Evolutionary conservation across 2,113 vertebrate genomes (phyloP), one percentile per base, ranked within the genome.

Genomic region (Microcebus jonahi): DNA sequence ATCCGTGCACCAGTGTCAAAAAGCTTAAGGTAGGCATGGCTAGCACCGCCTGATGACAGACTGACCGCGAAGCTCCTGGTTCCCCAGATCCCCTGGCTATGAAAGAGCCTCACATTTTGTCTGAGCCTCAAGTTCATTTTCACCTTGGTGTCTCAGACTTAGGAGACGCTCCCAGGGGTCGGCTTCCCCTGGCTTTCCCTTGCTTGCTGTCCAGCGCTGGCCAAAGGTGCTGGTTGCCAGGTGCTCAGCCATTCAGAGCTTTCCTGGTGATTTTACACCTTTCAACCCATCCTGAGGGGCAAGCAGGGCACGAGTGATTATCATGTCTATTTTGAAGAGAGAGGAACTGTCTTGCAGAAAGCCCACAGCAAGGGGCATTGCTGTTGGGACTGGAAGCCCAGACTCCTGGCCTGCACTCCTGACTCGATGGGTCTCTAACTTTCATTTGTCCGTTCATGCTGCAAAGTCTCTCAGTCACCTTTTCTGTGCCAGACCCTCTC

Each of bases 1-100:
- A 99, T 97, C 99, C 99, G 70, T 99, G 99, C 97, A 99, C 99
- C 96, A 99, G 99, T 88, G 99, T 99, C 90, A 99, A 99, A 98
- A 99, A 99, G 93, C 99, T 99, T 12, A 99, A 99, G 99, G 99
- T 99, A 98, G 95, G 99, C 97, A 36, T 15, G 86, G 6, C 50
- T 55, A 87, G 34, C 39, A 5, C 2, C 0, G 42, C 71, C 50
- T 21, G 31, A 31, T 18, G 53, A 53, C 31, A 53, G 91, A 23
- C 11, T 1, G 11, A n/a, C 34, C 1, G 0, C 2, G 0, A 6
- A 4, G 18, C 25, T 20, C 91, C 25, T 25, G 20, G 42, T 86
- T 59, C 23, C 59, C 91, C n/a, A 29, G 14, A 7, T 3, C 31
- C 88, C 57, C 12, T 81, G 76, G 50, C 45, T 31, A 0, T 20